Percentiles rank a stretch among this genome's conserved stretches.
These are phyloP conservation scores for Proisotoma minuta DNA, from an alignment of 2,888 invertebrate genomes.

Conservation along the genomic window DNA sequence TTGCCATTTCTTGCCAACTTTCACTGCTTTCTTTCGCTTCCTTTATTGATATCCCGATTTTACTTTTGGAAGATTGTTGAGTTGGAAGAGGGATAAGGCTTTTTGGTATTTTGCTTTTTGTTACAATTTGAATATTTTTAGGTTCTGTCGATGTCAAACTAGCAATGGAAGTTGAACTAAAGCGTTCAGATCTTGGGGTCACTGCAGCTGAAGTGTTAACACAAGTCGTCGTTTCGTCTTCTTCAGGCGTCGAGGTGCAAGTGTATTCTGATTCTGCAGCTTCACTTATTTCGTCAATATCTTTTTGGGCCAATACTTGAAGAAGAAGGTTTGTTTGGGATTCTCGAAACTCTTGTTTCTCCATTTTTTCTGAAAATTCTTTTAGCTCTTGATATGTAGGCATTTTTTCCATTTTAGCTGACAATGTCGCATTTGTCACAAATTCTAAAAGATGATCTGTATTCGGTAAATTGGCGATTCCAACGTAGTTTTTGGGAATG, in stretches of 20 bases:
- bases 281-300: background rate
- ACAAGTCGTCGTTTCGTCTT: background rate
- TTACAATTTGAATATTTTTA: background rate
- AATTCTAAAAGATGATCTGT: constrained; percentile 17
- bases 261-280: background rate
- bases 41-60: background rate
- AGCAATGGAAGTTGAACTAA: background rate
- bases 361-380: constrained; percentile 15
- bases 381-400: constrained; percentile 11
- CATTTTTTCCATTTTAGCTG: constrained; percentile 16
- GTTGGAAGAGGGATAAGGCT: background rate
- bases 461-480: constrained; percentile 12
- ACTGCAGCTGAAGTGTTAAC: background rate
- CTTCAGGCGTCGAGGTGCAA: background rate
- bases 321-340: background rate
- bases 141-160: background rate
- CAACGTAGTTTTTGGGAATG: constrained; percentile 24
- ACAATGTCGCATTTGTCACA: constrained; percentile 18
- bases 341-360: background rate
- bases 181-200: background rate
- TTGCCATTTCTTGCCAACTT: background rate
- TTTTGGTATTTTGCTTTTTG: background rate
- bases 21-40: background rate
- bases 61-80: background rate
- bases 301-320: background rate